These are phyloP conservation scores for Kryptopterus vitreolus DNA, from an alignment of 2,797 vertebrate species.

Conservation along the genomic window DNA sequence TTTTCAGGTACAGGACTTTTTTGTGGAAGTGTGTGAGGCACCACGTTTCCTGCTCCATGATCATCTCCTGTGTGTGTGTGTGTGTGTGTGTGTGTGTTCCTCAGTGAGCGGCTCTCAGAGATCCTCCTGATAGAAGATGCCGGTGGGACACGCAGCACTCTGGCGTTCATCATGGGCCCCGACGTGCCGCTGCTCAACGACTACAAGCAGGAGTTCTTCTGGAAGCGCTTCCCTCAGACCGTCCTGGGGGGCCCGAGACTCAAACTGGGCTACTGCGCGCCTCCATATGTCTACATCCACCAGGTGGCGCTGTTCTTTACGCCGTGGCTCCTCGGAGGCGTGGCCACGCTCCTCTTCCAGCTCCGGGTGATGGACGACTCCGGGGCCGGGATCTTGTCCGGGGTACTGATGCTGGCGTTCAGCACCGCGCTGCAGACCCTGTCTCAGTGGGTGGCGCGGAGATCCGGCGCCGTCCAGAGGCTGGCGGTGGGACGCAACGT, in stretches of 20 bases:
- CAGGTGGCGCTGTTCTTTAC: constrained; percentile 90
- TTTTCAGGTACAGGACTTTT: background rate
- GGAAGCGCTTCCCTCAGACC: constrained; percentile 97
- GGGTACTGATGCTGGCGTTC: constrained; percentile 87
- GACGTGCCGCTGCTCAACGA: constrained; percentile 97
- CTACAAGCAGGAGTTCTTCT: constrained; percentile 98
- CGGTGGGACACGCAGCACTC: constrained; percentile 28
- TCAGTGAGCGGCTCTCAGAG: constrained; percentile 21
- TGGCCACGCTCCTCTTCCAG: constrained; percentile 88
- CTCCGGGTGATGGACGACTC: constrained; percentile 83
- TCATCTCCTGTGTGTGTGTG: background rate
- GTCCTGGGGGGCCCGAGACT: constrained; percentile 90
- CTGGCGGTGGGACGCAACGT: constrained; percentile 81
- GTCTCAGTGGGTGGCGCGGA: constrained; percentile 79
- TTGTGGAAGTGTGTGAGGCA: no score
- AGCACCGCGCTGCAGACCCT: constrained; percentile 82
- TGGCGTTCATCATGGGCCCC: constrained; percentile 91
- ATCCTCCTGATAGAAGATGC: constrained; percentile 27
- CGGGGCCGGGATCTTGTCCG: constrained; percentile 79
- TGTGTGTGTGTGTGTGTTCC: background rate
- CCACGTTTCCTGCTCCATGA: background rate
- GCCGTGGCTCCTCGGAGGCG: constrained; percentile 91
- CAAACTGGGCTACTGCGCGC: constrained; percentile 92
- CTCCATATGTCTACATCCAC: constrained; percentile 90
- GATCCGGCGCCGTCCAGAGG: constrained; percentile 80